Evolutionary conservation across 2,113 vertebrate genomes (phyloP), one percentile per base, ranked within the genome.

Genomic region (Rhinopomastus cyanomelas): DNA sequence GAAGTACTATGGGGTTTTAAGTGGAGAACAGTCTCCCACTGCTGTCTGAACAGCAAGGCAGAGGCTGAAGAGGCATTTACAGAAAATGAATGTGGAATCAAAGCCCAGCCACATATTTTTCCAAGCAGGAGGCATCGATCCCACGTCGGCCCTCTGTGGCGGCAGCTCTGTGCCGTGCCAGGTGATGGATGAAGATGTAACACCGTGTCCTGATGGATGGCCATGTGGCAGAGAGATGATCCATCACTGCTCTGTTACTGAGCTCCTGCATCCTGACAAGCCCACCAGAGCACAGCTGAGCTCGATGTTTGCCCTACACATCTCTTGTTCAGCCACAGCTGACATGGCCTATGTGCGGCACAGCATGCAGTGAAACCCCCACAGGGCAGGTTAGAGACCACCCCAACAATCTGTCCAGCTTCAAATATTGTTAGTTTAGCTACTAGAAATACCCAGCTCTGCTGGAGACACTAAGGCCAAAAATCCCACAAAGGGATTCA

Each of bases 11-110:
- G 0, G 12, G 29, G 64, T 80, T 14, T 87, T 78, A 79, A 59
- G 82, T 59, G 79, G 55, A 88, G 68, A 92, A 37, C 6, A 74
- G 68, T 21, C 21, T 92, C 85, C 49, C 57, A 46, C 65, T 88
- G 85, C 61, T 83, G 36, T 26, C 14, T 30, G 64, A 88, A 92
- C 22, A 87, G 48, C 0, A 4, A 88, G 46, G 76, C 48, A 39
- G 52, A 88, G 73, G 82, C 82, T 71, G 76, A 81, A 80, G 73
- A 82, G 75, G 79, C 75, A 85, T 60, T 93, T 71, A 81, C 39
- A 92, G 95, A 82, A 91, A 94, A 94, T n/a, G 39, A 88, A 92
- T 57, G 89, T 75, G 85, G 79, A 92, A 91, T 75, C 77, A 84
- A 94, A 84, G 88, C 77, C 1, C 13, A 88, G 83, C 39, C 82